Evolutionary conservation across 2,888 invertebrate genomes (phyloP).

Genomic region (Noctua janthe): DNA sequence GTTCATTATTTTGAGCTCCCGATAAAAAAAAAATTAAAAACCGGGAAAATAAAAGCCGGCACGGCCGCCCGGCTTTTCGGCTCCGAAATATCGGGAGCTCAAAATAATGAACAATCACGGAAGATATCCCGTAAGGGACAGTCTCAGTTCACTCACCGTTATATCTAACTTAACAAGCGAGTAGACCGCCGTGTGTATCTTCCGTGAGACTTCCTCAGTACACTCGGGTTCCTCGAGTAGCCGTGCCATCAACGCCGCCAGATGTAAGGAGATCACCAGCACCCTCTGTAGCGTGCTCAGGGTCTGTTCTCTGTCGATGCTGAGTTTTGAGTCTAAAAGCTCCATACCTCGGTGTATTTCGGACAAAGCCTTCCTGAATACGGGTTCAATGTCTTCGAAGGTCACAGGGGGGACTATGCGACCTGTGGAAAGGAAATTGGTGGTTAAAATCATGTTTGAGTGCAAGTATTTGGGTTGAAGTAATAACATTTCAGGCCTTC

Average conservation of each 20-base stretch:
- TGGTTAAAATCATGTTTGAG: neutral
- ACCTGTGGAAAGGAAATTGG: slow-evolving; percentile 76
- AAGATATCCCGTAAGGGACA: too few species aligned
- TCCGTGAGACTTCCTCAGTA: slow-evolving; percentile 86
- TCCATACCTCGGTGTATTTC: slow-evolving; percentile 93
- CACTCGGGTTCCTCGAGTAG: slow-evolving; percentile 90
- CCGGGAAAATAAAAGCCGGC: too few species aligned
- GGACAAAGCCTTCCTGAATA: slow-evolving; percentile 95
- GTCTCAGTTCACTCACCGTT: slow-evolving; percentile 83
- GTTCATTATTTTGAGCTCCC: too few species aligned
- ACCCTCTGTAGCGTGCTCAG: slow-evolving; percentile 94
- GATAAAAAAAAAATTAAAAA: too few species aligned
- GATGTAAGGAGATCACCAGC: slow-evolving; percentile 95
- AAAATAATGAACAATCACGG: too few species aligned
- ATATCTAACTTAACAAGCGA: slow-evolving; percentile 93
- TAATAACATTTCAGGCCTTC: neutral
- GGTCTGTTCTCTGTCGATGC: slow-evolving; percentile 93
- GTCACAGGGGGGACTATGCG: slow-evolving; percentile 95
- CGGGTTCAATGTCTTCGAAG: slow-evolving; percentile 95
- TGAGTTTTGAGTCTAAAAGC: slow-evolving; percentile 90
- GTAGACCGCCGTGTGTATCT: slow-evolving; percentile 94
- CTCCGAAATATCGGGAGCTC: too few species aligned
- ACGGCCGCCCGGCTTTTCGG: too few species aligned
- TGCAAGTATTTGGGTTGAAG: neutral
- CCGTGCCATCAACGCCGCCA: slow-evolving; percentile 94